Conservation (phyloP, 2,888 invertebrate genomes). For the Cephus sareptanus region DNA sequence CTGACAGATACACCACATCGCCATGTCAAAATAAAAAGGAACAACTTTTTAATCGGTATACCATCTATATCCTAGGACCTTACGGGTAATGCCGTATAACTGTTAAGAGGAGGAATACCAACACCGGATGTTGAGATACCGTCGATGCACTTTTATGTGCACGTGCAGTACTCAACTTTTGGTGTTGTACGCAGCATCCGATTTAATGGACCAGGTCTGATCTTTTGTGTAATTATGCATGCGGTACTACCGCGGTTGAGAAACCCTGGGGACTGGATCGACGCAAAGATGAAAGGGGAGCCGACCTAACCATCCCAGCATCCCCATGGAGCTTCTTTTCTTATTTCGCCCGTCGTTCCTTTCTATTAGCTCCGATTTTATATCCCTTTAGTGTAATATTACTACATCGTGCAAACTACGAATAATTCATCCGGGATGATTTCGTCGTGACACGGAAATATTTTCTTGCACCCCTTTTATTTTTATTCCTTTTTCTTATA, state of each 20-base stretch:
- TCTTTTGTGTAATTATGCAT: neutral
- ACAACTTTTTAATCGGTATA: constrained; percentile 11
- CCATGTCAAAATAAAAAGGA: constrained; percentile 1
- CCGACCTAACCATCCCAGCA: constrained; percentile 16
- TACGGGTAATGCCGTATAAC: neutral
- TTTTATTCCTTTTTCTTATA: neutral
- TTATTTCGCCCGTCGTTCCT: constrained; percentile 19
- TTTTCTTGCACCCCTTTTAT: neutral
- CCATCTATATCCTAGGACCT: neutral
- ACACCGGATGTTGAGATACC: neutral
- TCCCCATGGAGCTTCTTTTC: constrained; percentile 1
- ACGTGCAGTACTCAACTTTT: neutral
- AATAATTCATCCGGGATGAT: neutral
- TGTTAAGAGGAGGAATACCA: neutral
- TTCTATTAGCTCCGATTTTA: constrained; percentile 33
- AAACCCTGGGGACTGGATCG: constrained; percentile 31
- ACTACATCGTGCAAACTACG: neutral
- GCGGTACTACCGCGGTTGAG: constrained; percentile 24
- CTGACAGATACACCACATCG: constrained; percentile 8
- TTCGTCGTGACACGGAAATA: neutral
- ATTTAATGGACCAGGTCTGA: neutral
- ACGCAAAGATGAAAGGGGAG: constrained; percentile 37
- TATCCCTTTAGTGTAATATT: constrained; percentile 16
- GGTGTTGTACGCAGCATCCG: neutral
- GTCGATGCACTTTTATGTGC: neutral